Base-by-base conservation (phyloP, 2,113 vertebrate species). In the Leptobrachium ailaonicum region DNA sequence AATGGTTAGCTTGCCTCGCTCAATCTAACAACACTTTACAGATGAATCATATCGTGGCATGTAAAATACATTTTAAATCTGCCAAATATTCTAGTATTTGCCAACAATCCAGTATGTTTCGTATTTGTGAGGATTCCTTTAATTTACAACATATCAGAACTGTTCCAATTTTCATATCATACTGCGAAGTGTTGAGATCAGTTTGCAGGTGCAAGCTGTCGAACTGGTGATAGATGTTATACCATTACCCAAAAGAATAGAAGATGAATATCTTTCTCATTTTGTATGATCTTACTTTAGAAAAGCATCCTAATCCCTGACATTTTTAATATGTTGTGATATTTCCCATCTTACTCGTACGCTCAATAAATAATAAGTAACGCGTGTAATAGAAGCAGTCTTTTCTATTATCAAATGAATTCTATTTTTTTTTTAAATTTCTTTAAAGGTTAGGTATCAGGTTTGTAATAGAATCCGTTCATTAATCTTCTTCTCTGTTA, bases 51-150 rank as follows among this genome's bases (percentile, higher is more conserved):
- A 69, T 60, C 67, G 72, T 60, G 71, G 71, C 60, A 56, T 47
- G 40, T 75, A 60, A 60, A 60, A 67, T 67, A 53, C 56, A 80
- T 56, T 13, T 20, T 32, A 72, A 72, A 64, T 42, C 45, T 42
- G 56, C 70, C 68, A 79, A 64, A n/a, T 41, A 67, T 66, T 73
- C 63, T 80, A 41, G n/a, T 73, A 54, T 74, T 74, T 80, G 79
- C 79, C 79, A 81, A 50, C 64, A 69, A 58, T 40, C 2, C 20
- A 69, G 43, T 63, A 47, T 81, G 79, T 67, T 81, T 81, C 62
- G 50, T 2, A 81, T 81, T 81, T 81, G 40, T 2, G 32, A 68
- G 64, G 79, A 81, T 81, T 75, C 71, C 12, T 80, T 69, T 80
- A 32, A 74, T 73, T 73, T 81, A 75, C 45, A 68, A 75, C 64